A percentile compares a stretch with the other conserved stretches of the same genome.
Conservation (phyloP, 2,888 invertebrate species). For the Prosapia bicincta region DNA sequence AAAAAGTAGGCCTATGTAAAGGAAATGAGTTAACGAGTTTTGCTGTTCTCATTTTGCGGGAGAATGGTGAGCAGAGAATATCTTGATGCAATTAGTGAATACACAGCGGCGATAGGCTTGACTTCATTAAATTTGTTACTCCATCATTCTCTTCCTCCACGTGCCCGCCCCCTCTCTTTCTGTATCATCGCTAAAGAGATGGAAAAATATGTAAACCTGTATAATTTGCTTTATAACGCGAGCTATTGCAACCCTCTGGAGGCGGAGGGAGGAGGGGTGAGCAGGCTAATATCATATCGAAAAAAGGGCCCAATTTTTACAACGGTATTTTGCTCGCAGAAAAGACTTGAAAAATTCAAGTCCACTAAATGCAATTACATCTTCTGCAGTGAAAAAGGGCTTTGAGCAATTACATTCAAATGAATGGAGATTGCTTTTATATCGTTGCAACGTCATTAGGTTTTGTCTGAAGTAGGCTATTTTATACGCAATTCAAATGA, state of each 20-base stretch:
- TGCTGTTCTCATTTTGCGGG: slow-evolving; percentile 13
- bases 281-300: background rate
- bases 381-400: background rate
- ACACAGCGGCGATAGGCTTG: background rate
- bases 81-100: slow-evolving; percentile 6
- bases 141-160: slow-evolving; percentile 2
- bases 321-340: background rate
- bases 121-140: slow-evolving; percentile 20
- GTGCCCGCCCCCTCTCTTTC: slow-evolving; percentile 8
- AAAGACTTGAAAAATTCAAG: background rate
- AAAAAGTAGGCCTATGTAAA: slow-evolving; percentile 10
- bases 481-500: background rate
- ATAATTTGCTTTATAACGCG: slow-evolving; percentile 29
- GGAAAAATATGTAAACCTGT: slow-evolving; percentile 34
- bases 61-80: background rate
- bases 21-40: slow-evolving; percentile 19
- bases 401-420: background rate
- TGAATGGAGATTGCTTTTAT: slow-evolving; percentile 2
- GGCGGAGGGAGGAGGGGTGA: slow-evolving; percentile 1
- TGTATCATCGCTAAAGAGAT: slow-evolving; percentile 29
- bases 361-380: background rate
- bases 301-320: background rate
- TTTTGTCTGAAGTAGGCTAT: background rate
- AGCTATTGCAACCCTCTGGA: background rate
- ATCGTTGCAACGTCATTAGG: background rate